Conservation (phyloP, 1,140 invertebrate genomes). For the Atta colombica region DNA sequence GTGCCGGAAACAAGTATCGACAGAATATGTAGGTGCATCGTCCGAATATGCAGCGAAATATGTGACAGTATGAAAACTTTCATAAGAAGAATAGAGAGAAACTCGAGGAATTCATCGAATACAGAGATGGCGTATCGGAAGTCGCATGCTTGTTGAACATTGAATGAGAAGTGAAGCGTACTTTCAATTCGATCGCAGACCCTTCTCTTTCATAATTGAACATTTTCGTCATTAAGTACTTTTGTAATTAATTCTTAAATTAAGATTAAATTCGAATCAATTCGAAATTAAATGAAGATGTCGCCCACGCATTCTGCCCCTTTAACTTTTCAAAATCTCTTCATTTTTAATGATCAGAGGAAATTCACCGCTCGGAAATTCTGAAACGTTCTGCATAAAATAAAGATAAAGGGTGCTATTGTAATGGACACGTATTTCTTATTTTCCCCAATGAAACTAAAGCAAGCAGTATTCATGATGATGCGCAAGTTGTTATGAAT, state of each 20-base stretch:
- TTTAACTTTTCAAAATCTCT: slow-evolving; percentile 9
- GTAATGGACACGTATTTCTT: not conserved
- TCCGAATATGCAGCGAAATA: slow-evolving; percentile 49
- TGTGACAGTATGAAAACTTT: slow-evolving; percentile 50
- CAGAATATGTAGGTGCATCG: slow-evolving; percentile 61
- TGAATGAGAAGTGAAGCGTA: not conserved
- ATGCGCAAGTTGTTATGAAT: not conserved
- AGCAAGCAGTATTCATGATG: not conserved
- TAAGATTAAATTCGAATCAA: not conserved
- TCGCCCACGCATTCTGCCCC: not conserved
- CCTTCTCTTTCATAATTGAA: slow-evolving; percentile 5
- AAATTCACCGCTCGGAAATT: not conserved
- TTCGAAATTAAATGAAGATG: not conserved
- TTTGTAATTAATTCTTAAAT: slow-evolving; percentile 1
- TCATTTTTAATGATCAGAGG: not conserved
- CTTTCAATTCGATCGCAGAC: not conserved
- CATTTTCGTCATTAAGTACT: not conserved
- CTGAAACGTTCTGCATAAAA: not conserved
- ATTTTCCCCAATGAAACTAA: not conserved
- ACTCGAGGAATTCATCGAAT: slow-evolving; percentile 39
- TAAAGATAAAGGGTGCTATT: not conserved
- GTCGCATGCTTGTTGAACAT: slow-evolving; percentile 1
- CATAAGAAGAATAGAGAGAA: slow-evolving; percentile 30
- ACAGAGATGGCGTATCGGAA: slow-evolving; percentile 18
- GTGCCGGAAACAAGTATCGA: slow-evolving; percentile 65